phyloP scores from a whole-genome alignment of 2,888 invertebrate species.

The Desoria tigrina region DNA sequence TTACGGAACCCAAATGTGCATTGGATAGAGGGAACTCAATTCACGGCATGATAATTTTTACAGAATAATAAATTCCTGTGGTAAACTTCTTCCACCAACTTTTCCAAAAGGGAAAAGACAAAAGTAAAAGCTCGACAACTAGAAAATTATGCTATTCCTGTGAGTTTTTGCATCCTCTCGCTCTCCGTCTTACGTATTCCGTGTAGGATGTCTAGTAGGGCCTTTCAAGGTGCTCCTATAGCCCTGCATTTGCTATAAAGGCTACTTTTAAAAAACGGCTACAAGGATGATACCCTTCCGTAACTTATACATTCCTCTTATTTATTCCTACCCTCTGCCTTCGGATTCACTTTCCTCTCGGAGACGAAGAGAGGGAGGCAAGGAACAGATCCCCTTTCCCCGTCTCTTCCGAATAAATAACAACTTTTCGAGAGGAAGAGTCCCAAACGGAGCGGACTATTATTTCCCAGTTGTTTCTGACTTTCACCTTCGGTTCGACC shows the following conservation, averaged over 20 bases:
- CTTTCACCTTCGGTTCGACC: too few species aligned
- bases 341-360: conserved; percentile 14
- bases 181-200: conserved; percentile 14
- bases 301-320: conserved; percentile 23
- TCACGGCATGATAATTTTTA: conserved; percentile 54
- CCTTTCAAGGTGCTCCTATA: too few species aligned
- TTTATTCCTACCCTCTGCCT: conserved; percentile 25
- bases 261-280: too few species aligned
- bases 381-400: too few species aligned
- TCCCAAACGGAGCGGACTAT: too few species aligned
- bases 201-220: too few species aligned
- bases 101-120: conserved; percentile 38
- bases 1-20: conserved; percentile 47
- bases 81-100: conserved; percentile 49
- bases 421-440: too few species aligned
- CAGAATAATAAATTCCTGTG: conserved; percentile 54
- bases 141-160: conserved; percentile 52
- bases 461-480: too few species aligned
- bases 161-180: conserved; percentile 46
- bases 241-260: too few species aligned
- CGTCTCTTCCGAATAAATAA: too few species aligned
- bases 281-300: too few species aligned
- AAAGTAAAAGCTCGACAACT: conserved; percentile 51
- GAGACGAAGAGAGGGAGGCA: conserved; percentile 1
- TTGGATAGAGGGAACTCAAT: conserved; percentile 48